Evolutionary conservation across 2,113 vertebrate genomes (phyloP).

Genomic region (Perognathus longimembris): DNA sequence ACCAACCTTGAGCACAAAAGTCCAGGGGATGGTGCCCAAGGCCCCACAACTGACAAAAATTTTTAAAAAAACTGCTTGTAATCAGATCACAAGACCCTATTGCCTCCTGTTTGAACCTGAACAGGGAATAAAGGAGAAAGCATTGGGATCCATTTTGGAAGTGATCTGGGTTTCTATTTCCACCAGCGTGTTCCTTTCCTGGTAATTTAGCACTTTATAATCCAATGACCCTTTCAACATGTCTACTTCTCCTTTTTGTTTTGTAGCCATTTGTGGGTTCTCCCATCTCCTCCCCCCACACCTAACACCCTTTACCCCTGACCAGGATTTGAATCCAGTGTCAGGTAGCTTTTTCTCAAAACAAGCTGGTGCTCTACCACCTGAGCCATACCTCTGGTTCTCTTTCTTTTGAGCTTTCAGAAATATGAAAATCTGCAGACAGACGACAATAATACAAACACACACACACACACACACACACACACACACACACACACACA

Average conservation of each 20-base stretch:
- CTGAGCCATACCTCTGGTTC: background rate
- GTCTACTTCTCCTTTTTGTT: no score
- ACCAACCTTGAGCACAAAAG: no score
- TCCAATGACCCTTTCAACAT: background rate
- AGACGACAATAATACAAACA: no score
- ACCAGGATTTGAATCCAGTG: no score
- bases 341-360: no score
- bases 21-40: no score
- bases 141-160: rapidly evolving
- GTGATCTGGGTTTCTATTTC: rapidly evolving
- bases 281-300: no score
- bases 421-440: background rate
- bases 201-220: background rate
- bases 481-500: slow-evolving; percentile 13
- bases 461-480: no score
- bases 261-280: no score
- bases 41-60: no score
- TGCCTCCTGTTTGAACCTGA: background rate
- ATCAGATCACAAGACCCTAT: background rate
- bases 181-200: rapidly evolving
- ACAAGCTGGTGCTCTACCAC: no score
- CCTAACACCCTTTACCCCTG: no score
- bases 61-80: background rate
- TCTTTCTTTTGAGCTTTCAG: slow-evolving; percentile 14
- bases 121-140: background rate